phyloP scores from a whole-genome alignment of 2,113 vertebrate species.

The Maccullochella peelii region DNA sequence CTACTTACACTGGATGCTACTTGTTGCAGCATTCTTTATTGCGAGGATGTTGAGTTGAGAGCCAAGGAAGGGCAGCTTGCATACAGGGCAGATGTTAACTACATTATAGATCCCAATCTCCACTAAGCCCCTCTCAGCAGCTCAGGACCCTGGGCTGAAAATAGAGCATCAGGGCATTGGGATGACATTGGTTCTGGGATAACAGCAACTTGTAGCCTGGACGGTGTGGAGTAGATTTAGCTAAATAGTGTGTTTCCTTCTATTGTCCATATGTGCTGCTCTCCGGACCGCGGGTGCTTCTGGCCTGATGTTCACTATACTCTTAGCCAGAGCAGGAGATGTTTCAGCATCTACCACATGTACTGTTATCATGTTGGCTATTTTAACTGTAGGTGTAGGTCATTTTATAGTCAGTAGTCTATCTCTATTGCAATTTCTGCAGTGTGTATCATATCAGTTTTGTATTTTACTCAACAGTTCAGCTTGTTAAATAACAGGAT shows the following conservation, averaged over 20 bases:
- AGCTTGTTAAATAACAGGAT: background rate
- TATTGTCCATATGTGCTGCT: conserved; percentile 69
- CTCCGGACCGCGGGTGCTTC: conserved; percentile 36
- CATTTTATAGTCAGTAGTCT: background rate
- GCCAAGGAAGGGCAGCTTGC: conserved; percentile 60
- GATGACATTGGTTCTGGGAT: conserved; percentile 71
- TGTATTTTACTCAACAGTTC: background rate
- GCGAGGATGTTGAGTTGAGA: conserved; percentile 41
- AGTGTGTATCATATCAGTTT: background rate
- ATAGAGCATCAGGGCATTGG: conserved; percentile 74
- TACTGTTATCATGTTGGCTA: background rate
- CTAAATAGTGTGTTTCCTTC: conserved; percentile 70
- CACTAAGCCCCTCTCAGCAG: conserved; percentile 81
- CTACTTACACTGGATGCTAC: background rate
- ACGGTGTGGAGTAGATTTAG: conserved; percentile 69
- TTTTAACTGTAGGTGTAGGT: background rate
- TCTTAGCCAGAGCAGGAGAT: conserved; percentile 12
- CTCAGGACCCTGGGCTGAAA: conserved; percentile 79
- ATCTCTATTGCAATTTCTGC: background rate
- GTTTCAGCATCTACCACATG: background rate
- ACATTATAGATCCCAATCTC: conserved; percentile 77
- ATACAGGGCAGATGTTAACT: conserved; percentile 78
- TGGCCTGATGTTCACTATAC: conserved; percentile 18
- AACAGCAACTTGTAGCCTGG: conserved; percentile 67
- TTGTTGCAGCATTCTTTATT: conserved; percentile 32